Evolutionary conservation across 1,140 invertebrate genomes (phyloP), one percentile per base, ranked within the genome.

Genomic region (Prorops nasuta): DNA sequence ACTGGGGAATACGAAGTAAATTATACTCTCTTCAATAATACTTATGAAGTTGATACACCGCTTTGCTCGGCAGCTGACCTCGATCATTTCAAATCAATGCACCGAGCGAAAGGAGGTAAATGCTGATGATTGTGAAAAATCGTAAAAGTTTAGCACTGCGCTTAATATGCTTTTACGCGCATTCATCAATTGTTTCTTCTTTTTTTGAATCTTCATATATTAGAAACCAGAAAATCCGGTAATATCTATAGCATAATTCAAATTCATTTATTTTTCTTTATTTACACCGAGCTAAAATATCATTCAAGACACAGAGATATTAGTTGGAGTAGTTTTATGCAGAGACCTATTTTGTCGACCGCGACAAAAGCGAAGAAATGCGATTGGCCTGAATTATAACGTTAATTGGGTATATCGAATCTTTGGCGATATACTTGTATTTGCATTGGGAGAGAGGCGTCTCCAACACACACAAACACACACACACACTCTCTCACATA

Each of bases 1-100:
- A 84, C 90, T 35, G 89, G 94, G 40, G 89, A 90, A 28, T 98
- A 97, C 72, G 86, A 93, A 62, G 93, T 98, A 16, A 93, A 98
- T 76, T 98, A 97, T 68, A 89, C 86, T 3, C 84, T 92, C 46
- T 98, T 98, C 76, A 92, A 98, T 67, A 89, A 88, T 54, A 96
- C 94, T 1, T 87, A 86, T 40, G 90, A 94, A 67, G 88, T 97
- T 16, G 89, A 94, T 49, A 98, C 92, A 0, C 94, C 95, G 0
- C 81, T 92, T 4, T 97, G 92, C 76, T 94, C 90, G 52, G 94
- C 60, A 2, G 60, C 60, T 6, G 58, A 63, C 38, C 51, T 73
- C 21, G 67, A 67, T 39, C 62, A 66, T 19, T 55, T 73, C 6
- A 59, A 55, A 40, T 46, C 62, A 0, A 53, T 71, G 36, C 66